A percentile compares a stretch with the other conserved stretches of the same genome.
These are phyloP conservation scores for Caenorhabditis becei DNA, from an alignment of 2,888 invertebrate genomes.

Conservation along the genomic window DNA sequence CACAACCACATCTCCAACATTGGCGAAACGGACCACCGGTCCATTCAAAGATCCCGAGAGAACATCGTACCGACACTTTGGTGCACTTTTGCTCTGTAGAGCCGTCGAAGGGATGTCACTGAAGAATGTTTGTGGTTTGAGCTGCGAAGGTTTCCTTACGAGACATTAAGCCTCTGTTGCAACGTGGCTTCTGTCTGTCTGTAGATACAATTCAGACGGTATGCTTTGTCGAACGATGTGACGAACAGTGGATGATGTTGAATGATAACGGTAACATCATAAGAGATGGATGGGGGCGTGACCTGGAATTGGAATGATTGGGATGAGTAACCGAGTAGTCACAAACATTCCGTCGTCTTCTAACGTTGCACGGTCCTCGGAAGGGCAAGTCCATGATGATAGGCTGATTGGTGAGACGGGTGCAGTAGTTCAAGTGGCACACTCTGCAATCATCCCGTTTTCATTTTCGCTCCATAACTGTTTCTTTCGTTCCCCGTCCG, in stretches of 20 bases:
- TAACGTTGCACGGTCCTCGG: slow-evolving; percentile 76
- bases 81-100: slow-evolving; percentile 47
- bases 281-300: slow-evolving; percentile 73
- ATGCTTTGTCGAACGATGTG: slow-evolving; percentile 71
- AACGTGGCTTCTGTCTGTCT: slow-evolving; percentile 64
- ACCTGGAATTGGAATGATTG: slow-evolving; percentile 49
- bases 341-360: slow-evolving; percentile 68
- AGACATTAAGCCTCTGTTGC: slow-evolving; percentile 72
- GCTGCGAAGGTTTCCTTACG: slow-evolving; percentile 54
- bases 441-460: slow-evolving; percentile 44
- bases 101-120: slow-evolving; percentile 61
- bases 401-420: slow-evolving; percentile 67
- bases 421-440: slow-evolving; percentile 73
- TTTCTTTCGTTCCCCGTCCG: neutral
- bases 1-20: slow-evolving; percentile 78
- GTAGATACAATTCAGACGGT: slow-evolving; percentile 78
- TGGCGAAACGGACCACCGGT: slow-evolving; percentile 74
- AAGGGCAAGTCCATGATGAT: slow-evolving; percentile 79
- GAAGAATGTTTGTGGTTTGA: slow-evolving; percentile 4
- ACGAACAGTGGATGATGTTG: slow-evolving; percentile 80
- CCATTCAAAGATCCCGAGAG: slow-evolving; percentile 72
- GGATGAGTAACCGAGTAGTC: neutral
- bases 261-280: slow-evolving; percentile 75
- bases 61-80: slow-evolving; percentile 74
- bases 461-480: neutral